phyloP scores from a whole-genome alignment of 2,888 invertebrate genomes.

The Beris morrisii region DNA sequence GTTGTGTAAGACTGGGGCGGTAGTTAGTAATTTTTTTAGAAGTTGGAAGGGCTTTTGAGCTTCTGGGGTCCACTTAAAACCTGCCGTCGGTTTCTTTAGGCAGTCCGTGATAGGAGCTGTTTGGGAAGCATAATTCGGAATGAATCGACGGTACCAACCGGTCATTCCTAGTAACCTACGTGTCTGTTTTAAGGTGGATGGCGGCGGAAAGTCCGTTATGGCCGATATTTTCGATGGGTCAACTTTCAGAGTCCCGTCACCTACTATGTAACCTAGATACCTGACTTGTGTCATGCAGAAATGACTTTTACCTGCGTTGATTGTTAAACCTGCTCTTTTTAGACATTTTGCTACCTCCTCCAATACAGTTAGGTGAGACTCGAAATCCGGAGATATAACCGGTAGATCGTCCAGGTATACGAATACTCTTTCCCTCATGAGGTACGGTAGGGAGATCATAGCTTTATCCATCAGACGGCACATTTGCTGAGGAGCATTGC shows the following conservation, averaged over 20 bases:
- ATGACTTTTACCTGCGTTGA: neutral
- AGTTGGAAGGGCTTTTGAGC: neutral
- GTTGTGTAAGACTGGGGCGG: conserved; percentile 10
- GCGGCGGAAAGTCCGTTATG: conserved; percentile 32
- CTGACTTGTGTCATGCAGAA: neutral
- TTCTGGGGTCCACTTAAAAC: neutral
- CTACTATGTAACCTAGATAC: conserved; percentile 36
- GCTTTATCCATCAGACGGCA: conserved; percentile 8
- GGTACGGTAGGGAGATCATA: neutral
- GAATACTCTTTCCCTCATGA: neutral
- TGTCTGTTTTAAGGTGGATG: conserved; percentile 35
- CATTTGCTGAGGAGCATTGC: neutral
- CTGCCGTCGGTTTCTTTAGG: too few species aligned
- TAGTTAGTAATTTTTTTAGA: neutral
- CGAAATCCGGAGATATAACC: neutral
- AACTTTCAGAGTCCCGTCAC: conserved; percentile 32
- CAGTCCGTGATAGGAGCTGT: conserved; percentile 36
- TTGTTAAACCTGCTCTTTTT: neutral
- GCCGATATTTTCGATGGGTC: conserved; percentile 36
- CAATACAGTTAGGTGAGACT: neutral
- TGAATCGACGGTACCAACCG: conserved; percentile 39
- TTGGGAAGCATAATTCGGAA: conserved; percentile 34
- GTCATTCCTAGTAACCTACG: conserved; percentile 39
- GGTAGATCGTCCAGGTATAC: conserved; percentile 20
- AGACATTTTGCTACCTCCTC: neutral